These are phyloP conservation scores for Australoheros facetus DNA, from an alignment of 2,797 vertebrate genomes.

Conservation along the genomic window DNA sequence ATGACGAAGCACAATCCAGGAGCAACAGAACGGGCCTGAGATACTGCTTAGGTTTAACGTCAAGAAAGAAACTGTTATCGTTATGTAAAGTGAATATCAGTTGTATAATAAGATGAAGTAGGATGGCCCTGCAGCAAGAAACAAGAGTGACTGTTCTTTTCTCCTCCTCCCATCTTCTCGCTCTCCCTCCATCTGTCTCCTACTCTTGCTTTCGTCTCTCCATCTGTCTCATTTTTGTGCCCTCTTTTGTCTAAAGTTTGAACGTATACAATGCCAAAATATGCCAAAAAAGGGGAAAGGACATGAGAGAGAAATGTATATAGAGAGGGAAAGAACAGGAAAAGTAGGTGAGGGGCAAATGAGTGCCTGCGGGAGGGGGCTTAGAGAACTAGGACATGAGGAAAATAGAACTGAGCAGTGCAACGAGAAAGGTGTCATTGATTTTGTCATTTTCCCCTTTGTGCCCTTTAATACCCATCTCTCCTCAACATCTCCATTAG, in stretches of 20 bases:
- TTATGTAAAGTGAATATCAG: constrained; percentile 74
- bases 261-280: constrained; percentile 58
- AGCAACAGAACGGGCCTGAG: constrained; percentile 10
- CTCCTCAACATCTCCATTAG: constrained; percentile 39
- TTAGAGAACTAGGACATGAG: constrained; percentile 62
- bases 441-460: constrained; percentile 44
- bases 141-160: constrained; percentile 69
- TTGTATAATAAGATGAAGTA: constrained; percentile 78
- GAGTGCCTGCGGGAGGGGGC: constrained; percentile 32
- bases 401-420: constrained; percentile 35
- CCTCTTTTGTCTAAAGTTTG: constrained; percentile 74
- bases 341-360: constrained; percentile 60
- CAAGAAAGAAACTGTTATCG: constrained; percentile 48
- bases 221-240: constrained; percentile 71
- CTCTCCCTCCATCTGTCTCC: constrained; percentile 73
- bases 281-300: constrained; percentile 55
- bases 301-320: constrained; percentile 46
- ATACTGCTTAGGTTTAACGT: constrained; percentile 50
- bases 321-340: constrained; percentile 14
- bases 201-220: constrained; percentile 67
- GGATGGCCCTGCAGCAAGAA: constrained; percentile 76
- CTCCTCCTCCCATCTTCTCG: constrained; percentile 72
- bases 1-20: constrained; percentile 45
- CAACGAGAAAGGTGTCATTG: constrained; percentile 60
- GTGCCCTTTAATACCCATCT: constrained; percentile 28